These are phyloP conservation scores for Aurelia aurita complex sp. Pacific DNA, from an alignment of 30 jellyfish, hydroid and myxozoan species.

Conservation along the genomic window DNA sequence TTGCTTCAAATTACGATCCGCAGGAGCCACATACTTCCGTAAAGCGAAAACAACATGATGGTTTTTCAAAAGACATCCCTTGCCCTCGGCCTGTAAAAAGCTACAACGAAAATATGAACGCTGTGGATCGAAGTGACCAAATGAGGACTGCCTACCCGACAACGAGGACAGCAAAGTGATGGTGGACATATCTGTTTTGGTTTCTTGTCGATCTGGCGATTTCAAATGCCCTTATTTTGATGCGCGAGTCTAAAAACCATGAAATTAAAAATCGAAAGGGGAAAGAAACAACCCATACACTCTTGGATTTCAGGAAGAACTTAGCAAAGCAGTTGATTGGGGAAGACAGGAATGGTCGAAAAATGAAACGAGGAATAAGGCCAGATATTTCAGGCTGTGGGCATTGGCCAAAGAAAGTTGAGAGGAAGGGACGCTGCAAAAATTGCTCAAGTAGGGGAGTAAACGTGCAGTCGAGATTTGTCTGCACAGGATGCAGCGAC, in stretches of 20 bases:
- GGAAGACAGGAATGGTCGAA: background rate
- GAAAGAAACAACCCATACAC: background rate
- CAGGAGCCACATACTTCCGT: constrained; percentile 14
- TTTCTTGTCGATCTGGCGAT: background rate
- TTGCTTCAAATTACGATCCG: constrained; percentile 12
- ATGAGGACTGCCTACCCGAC: constrained; percentile 6
- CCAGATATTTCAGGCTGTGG: background rate
- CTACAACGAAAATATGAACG: constrained; percentile 15
- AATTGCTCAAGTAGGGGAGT: background rate
- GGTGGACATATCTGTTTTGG: constrained; percentile 24
- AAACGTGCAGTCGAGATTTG: background rate
- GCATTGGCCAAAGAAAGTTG: constrained; percentile 10
- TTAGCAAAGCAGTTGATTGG: constrained; percentile 1
- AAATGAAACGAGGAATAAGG: background rate
- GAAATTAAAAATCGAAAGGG: background rate
- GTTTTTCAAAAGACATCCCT: constrained; percentile 7
- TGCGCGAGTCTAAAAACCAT: constrained; percentile 15
- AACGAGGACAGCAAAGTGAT: background rate
- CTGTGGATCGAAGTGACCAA: constrained; percentile 8
- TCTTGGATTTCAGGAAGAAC: background rate
- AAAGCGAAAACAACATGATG: background rate
- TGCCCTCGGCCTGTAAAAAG: constrained; percentile 14
- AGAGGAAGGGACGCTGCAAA: background rate
- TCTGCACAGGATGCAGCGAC: constrained; percentile 20
- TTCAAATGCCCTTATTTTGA: constrained; percentile 3